Conservation (phyloP, 2,113 vertebrate species). For the Sebastes schlegelii region DNA sequence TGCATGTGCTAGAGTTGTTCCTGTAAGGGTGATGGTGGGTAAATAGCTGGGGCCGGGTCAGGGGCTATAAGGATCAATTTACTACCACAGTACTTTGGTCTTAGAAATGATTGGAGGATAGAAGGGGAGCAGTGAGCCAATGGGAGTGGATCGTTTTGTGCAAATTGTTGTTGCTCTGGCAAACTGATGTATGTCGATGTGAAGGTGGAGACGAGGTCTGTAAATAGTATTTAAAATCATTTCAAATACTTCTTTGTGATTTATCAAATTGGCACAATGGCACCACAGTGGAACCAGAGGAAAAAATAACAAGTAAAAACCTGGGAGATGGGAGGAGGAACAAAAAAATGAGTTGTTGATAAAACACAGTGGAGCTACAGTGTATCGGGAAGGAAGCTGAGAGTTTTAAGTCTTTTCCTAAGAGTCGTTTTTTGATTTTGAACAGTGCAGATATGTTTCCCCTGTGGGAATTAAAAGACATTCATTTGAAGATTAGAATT, state of each 20-base stretch:
- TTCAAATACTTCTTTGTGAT: slow-evolving; percentile 66
- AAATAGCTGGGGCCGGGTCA: slow-evolving; percentile 31
- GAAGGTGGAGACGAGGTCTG: slow-evolving; percentile 53
- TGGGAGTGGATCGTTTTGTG: slow-evolving; percentile 73
- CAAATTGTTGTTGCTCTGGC: slow-evolving; percentile 74
- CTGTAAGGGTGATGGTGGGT: slow-evolving; percentile 57
- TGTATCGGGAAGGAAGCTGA: slow-evolving; percentile 72
- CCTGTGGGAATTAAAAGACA: slow-evolving; percentile 76
- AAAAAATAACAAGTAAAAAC: slow-evolving; percentile 43
- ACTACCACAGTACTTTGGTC: slow-evolving; percentile 86
- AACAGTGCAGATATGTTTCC: slow-evolving; percentile 81
- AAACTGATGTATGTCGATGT: slow-evolving; percentile 60
- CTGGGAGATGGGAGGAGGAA: slow-evolving; percentile 21
- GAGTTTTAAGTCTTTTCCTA: slow-evolving; percentile 71
- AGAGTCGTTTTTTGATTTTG: slow-evolving; percentile 77
- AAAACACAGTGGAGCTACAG: slow-evolving; percentile 78
- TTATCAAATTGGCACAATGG: slow-evolving; percentile 73
- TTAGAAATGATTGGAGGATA: slow-evolving; percentile 77
- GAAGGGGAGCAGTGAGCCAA: slow-evolving; percentile 64
- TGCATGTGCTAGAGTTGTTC: slow-evolving; percentile 54
- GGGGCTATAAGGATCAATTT: slow-evolving; percentile 64
- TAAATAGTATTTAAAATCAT: slow-evolving; percentile 66
- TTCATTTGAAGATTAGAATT: slow-evolving; percentile 79
- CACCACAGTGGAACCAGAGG: slow-evolving; percentile 80
- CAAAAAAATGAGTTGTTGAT: slow-evolving; percentile 28